Evolutionary conservation across 2,113 vertebrate genomes (phyloP).

Genomic region (Turnix velox): DNA sequence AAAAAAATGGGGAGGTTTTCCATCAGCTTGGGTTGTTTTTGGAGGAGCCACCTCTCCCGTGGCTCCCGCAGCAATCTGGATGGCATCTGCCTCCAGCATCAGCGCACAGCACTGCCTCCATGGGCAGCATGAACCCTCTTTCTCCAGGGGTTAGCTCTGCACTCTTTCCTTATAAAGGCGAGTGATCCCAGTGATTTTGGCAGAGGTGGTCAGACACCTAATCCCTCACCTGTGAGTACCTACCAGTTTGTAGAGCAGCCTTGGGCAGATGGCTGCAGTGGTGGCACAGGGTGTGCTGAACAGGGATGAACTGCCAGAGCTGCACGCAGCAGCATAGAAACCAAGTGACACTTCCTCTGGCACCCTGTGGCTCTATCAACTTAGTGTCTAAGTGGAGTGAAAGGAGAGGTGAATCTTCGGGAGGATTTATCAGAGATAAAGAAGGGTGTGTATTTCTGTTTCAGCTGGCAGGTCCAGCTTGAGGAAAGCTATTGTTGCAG

Average conservation of each 20-base stretch:
- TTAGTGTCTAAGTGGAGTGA: not conserved
- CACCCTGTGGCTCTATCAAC: accelerated
- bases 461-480: not conserved
- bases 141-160: not conserved
- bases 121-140: accelerated
- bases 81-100: not conserved
- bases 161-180: not conserved
- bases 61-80: not conserved
- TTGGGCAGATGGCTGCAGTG: accelerated
- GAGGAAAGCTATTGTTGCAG: constrained; percentile 28
- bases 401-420: not conserved
- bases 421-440: not conserved
- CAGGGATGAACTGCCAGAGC: not conserved
- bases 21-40: not conserved
- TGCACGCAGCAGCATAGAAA: accelerated
- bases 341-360: accelerated
- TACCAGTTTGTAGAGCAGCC: not conserved
- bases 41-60: not conserved
- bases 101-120: not conserved
- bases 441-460: not conserved
- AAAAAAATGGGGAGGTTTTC: not conserved
- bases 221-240: accelerated
- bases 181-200: accelerated
- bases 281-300: accelerated
- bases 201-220: not conserved